Percentiles rank a stretch among this genome's conserved stretches.
These are phyloP conservation scores for Kryptolebias ocellatus DNA, from an alignment of 2,797 vertebrate genomes.

Conservation along the genomic window DNA sequence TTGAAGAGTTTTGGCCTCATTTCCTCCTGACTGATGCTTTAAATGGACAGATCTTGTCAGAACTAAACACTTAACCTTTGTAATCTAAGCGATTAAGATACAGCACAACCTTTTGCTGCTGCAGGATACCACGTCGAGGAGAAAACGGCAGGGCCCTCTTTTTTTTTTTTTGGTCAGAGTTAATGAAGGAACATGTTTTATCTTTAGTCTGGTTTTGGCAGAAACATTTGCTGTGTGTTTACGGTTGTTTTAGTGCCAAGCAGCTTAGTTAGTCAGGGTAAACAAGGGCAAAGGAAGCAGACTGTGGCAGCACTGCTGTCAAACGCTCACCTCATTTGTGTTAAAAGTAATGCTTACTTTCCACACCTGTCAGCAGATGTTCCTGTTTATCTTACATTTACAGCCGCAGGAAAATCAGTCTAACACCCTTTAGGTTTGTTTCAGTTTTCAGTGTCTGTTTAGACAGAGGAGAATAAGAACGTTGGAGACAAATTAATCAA, in stretches of 20 bases:
- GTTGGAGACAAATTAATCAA: conserved; percentile 34
- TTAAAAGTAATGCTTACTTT: conserved; percentile 8
- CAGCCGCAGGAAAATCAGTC: conserved; percentile 18
- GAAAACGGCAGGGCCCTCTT: conserved; percentile 14
- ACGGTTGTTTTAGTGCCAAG: conserved; percentile 60
- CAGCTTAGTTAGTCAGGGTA: conserved; percentile 64
- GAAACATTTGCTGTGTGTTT: conserved; percentile 61
- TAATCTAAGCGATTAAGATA: conserved; percentile 41
- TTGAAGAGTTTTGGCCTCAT: conserved; percentile 24
- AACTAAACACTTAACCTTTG: conserved; percentile 51
- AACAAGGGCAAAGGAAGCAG: conserved; percentile 45
- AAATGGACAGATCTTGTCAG: conserved; percentile 6
- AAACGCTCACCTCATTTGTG: conserved; percentile 37
- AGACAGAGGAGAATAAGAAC: conserved; percentile 19
- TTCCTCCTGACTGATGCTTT: conserved; percentile 32
- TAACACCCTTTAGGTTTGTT: neutral
- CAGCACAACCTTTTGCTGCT: conserved; percentile 27
- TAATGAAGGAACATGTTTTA: conserved; percentile 27
- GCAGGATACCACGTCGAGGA: conserved; percentile 18
- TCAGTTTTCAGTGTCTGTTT: conserved; percentile 32
- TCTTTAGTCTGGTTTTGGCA: conserved; percentile 38
- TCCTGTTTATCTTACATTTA: conserved; percentile 19
- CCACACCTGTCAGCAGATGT: conserved; percentile 31
- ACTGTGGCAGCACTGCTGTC: conserved; percentile 46
- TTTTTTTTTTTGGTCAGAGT: conserved; percentile 14